phyloP scores from a whole-genome alignment of 2,888 invertebrate genomes.

The Podabrus alpinus region DNA sequence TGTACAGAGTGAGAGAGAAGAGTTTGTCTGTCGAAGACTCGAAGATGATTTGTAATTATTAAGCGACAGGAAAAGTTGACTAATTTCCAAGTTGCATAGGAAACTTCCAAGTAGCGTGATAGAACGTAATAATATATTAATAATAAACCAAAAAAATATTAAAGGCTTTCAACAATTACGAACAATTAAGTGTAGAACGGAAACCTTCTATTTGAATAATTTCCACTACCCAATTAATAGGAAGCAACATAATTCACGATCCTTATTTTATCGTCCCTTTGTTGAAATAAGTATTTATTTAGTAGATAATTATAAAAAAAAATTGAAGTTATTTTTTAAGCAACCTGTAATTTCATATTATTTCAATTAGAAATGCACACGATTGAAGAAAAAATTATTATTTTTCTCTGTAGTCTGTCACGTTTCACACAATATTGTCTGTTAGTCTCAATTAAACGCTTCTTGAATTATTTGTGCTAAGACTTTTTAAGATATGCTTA shows the following conservation, averaged over 20 bases:
- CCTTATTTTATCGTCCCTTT: slow-evolving; percentile 14
- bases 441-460: slow-evolving; percentile 17
- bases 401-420: slow-evolving; percentile 25
- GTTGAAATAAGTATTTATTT: slow-evolving; percentile 8
- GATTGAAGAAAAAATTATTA: slow-evolving; percentile 27
- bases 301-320: slow-evolving; percentile 12
- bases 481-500: slow-evolving; percentile 5
- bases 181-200: slow-evolving; percentile 36
- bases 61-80: too few species aligned
- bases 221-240: slow-evolving; percentile 22
- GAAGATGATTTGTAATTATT: background rate
- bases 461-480: slow-evolving; percentile 17
- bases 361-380: slow-evolving; percentile 5
- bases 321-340: slow-evolving; percentile 2
- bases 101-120: slow-evolving; percentile 26
- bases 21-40: background rate
- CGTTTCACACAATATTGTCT: slow-evolving; percentile 23
- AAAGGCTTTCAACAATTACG: slow-evolving; percentile 36
- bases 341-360: slow-evolving; percentile 17
- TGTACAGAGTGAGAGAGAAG: background rate
- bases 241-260: slow-evolving; percentile 11
- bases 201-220: slow-evolving; percentile 21
- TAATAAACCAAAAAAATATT: slow-evolving; percentile 32
- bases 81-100: background rate
- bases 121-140: slow-evolving; percentile 21